Base-by-base conservation (phyloP, 1,140 invertebrate genomes). In the Bilobella aurantiaca region DNA sequence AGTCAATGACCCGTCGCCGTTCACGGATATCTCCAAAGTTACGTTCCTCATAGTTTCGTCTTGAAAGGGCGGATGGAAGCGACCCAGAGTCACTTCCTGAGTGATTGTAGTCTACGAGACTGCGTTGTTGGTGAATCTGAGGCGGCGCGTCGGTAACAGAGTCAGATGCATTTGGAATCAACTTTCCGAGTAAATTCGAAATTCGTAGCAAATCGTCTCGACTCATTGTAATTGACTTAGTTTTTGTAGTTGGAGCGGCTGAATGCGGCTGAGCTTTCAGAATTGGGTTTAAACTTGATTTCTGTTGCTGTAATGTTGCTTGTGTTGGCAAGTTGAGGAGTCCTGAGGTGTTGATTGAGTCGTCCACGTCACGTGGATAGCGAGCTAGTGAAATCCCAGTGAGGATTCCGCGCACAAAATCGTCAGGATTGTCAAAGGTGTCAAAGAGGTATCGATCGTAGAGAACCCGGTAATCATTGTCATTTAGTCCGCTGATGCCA, bases 401-500 rank as follows among this genome's bases (percentile, higher is more conserved):
- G 5, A 53, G 21, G 8, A 53, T 53, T 23, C 49, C 49, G 25
- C 49, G 49, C 8, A 53, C 49, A 23, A 53, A 53, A 53, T 53
- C 49, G 23, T 53, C 49, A 14, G 49, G 49, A 53, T 53, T 53
- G 21, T 53, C 49, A 53, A 53, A 53, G 14, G 49, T 53, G 49
- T 53, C 49, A 23, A 53, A 53, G 3, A 53, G 49, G 23, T 53
- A 53, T 12, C 49, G 8, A 23, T 53, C 49, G 49, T 53, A 53
- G 49, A 53, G 49, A 23, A 53, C 49, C 25, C 25, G 14, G 49
- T 53, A 53, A 23, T 53, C 49, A 18, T 53, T 8, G 21, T 53
- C 49, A 23, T 23, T 53, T 23, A 53, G 23, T 23, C 12, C 12
- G 5, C 23, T 5, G 5, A 53, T 53, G 3, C 49, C 49, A 23